Evolutionary conservation across 2,888 invertebrate species (phyloP).

Genomic region (Plebejus anna): DNA sequence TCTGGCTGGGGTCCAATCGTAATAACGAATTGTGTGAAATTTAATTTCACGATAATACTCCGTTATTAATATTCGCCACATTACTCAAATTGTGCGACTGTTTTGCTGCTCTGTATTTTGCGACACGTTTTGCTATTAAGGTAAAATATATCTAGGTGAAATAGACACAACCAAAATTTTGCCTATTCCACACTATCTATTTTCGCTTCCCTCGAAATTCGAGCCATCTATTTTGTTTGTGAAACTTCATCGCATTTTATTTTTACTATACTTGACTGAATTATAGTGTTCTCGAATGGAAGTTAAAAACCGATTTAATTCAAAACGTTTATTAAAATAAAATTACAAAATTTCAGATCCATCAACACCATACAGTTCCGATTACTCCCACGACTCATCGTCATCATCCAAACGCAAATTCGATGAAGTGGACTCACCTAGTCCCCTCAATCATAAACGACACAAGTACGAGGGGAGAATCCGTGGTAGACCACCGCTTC

Average conservation of each 20-base stretch:
- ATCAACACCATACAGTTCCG: constrained; percentile 52
- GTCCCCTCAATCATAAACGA: constrained; percentile 68
- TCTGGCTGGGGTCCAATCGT: constrained; percentile 23
- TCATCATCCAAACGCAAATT: constrained; percentile 64
- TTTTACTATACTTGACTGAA: too few species aligned
- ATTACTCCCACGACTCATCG: constrained; percentile 50
- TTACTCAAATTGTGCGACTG: not conserved
- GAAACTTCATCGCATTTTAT: too few species aligned
- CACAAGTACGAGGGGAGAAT: constrained; percentile 67
- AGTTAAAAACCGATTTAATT: too few species aligned
- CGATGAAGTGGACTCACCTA: constrained; percentile 58
- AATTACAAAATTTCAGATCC: constrained; percentile 42
- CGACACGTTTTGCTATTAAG: not conserved
- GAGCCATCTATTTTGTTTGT: too few species aligned
- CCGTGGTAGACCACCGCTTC: constrained; percentile 63
- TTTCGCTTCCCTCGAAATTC: too few species aligned
- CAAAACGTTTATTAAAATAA: too few species aligned
- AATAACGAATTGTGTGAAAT: constrained; percentile 24
- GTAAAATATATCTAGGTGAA: too few species aligned
- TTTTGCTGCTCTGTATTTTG: not conserved
- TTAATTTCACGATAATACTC: constrained; percentile 10
- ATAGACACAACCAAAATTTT: too few species aligned
- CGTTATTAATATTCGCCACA: constrained; percentile 24
- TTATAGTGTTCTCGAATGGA: too few species aligned
- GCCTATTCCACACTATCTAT: too few species aligned